Conservation (phyloP, 2,888 invertebrate genomes). For the Acleris laterana region DNA sequence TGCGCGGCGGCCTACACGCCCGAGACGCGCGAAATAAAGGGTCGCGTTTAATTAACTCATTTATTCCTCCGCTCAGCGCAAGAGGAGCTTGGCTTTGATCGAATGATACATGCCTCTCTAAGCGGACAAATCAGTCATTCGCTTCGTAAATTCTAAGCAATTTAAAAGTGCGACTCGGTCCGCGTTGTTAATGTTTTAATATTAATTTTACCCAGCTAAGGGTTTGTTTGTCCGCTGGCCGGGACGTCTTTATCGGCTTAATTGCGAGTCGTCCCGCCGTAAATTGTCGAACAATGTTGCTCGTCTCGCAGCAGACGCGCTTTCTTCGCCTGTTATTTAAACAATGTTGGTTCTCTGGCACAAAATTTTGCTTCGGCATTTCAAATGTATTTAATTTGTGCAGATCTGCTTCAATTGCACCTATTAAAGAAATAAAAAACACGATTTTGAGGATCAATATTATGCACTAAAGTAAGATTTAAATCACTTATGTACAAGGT, state of each 20-base stretch:
- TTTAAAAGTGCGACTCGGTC: conserved; percentile 48
- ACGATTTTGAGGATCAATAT: too few species aligned
- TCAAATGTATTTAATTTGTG: not conserved
- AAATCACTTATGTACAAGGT: too few species aligned
- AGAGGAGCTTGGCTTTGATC: conserved; percentile 51
- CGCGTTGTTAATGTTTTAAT: conserved; percentile 55
- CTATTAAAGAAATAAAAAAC: too few species aligned
- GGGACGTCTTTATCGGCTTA: conserved; percentile 66
- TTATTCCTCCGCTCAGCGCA: conserved; percentile 54
- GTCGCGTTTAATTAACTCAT: conserved; percentile 67
- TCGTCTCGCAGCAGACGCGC: conserved; percentile 29
- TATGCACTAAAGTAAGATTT: too few species aligned
- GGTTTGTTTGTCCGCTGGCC: conserved; percentile 60
- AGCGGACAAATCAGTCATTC: conserved; percentile 52
- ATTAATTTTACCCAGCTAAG: conserved; percentile 62
- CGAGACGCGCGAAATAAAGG: conserved; percentile 61
- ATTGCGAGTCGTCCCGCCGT: conserved; percentile 56
- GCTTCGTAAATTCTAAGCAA: conserved; percentile 43
- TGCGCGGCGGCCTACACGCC: conserved; percentile 56
- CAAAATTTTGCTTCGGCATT: conserved; percentile 1
- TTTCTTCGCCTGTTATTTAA: conserved; percentile 17
- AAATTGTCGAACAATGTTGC: conserved; percentile 57
- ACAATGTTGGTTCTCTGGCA: conserved; percentile 11
- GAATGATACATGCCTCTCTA: conserved; percentile 55
- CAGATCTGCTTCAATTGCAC: too few species aligned